phyloP scores from a whole-genome alignment of 2,113 vertebrate species.

The Protobothrops flavoviridis region DNA sequence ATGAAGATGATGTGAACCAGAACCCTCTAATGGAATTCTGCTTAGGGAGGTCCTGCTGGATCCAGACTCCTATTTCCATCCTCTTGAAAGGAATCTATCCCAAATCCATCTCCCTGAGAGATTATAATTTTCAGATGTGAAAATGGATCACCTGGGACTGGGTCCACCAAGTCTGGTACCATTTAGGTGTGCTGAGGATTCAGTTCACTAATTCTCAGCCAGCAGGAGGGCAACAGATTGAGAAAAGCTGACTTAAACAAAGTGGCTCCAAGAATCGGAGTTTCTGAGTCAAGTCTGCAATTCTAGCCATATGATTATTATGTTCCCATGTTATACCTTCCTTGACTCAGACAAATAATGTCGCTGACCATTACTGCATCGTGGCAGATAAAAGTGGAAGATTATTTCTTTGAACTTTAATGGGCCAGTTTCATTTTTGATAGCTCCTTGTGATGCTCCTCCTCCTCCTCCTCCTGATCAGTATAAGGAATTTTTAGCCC shows the following conservation, averaged over 20 bases:
- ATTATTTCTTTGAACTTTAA: background rate
- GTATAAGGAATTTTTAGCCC: conserved; percentile 31
- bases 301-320: background rate
- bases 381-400: background rate
- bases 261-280: background rate
- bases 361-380: background rate
- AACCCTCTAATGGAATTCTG: background rate
- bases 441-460: background rate
- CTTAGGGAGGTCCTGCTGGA: background rate
- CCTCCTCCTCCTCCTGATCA: background rate
- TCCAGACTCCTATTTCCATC: background rate
- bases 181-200: background rate
- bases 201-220: background rate
- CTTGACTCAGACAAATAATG: background rate
- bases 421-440: background rate
- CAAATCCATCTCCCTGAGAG: background rate
- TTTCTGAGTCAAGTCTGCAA: background rate
- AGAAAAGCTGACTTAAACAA: background rate
- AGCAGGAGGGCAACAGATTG: background rate
- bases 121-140: background rate
- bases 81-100: background rate
- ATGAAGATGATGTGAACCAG: background rate
- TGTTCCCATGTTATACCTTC: background rate
- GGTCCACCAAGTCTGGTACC: background rate
- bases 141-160: background rate